phyloP scores from a whole-genome alignment of 2,797 vertebrate species.

The Lepidocolaptes lacrymiger region DNA sequence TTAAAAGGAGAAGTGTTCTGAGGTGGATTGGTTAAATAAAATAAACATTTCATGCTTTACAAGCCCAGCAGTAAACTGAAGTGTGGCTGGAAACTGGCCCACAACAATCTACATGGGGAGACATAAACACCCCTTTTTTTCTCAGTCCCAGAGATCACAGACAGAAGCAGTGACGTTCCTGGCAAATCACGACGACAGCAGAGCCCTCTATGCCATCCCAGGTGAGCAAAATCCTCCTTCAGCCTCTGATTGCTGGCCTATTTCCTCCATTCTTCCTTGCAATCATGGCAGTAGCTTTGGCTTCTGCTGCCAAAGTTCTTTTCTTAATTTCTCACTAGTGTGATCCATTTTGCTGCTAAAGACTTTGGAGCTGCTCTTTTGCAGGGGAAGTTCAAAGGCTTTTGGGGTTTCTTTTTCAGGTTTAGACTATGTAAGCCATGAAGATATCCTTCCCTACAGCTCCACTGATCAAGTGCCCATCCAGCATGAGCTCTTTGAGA shows the following conservation, averaged over 20 bases:
- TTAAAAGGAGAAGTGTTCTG: neutral
- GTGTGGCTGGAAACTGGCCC: neutral
- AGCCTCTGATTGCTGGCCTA: neutral
- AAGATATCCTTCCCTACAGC: constrained; percentile 97
- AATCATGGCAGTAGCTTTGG: neutral
- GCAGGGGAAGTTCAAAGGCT: neutral
- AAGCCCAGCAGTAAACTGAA: neutral
- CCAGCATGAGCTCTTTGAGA: constrained; percentile 97
- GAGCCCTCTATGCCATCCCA: constrained; percentile 97
- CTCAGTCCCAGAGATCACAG: constrained; percentile 96
- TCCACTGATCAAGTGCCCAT: constrained; percentile 95
- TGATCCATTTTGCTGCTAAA: neutral
- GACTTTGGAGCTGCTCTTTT: neutral
- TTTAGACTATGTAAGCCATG: constrained; percentile 97
- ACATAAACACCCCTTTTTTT: neutral
- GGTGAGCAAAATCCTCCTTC: constrained; percentile 74
- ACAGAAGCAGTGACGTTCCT: constrained; percentile 97
- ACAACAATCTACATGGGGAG: neutral
- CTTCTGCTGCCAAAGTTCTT: neutral
- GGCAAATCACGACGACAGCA: constrained; percentile 97
- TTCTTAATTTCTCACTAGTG: neutral
- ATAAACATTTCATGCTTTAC: rapidly evolving
- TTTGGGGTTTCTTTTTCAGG: constrained; percentile 75
- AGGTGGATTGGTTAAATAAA: neutral
- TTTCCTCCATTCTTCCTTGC: neutral